Conservation (phyloP, 2,113 vertebrate genomes). For the Myiozetetes cayanensis region DNA sequence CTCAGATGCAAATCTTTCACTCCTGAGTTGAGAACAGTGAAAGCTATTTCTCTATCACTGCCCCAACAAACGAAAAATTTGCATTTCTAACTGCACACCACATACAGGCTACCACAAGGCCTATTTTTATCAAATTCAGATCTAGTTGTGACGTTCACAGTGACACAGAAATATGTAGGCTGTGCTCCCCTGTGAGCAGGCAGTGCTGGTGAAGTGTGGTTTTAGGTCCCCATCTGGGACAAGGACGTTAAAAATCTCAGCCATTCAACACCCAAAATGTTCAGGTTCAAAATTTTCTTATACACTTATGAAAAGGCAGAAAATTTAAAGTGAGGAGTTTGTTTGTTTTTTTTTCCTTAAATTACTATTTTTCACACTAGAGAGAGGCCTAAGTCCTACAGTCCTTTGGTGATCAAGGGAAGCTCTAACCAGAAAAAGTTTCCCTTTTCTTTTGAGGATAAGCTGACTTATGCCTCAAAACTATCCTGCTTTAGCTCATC, state of each 20-base stretch:
- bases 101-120: neutral
- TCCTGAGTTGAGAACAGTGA: neutral
- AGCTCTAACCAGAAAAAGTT: neutral
- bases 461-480: neutral
- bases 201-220: rapidly evolving
- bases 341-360: neutral
- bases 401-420: neutral
- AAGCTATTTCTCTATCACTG: neutral
- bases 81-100: neutral
- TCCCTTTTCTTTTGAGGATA: neutral
- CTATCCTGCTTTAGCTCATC: neutral
- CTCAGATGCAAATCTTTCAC: neutral
- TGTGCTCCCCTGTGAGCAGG: neutral
- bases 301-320: neutral
- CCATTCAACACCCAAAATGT: neutral
- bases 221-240: neutral
- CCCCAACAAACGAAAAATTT: neutral
- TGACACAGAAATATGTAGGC: rapidly evolving
- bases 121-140: neutral
- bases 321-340: neutral
- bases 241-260: neutral
- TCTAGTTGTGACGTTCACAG: neutral
- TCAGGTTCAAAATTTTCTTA: neutral
- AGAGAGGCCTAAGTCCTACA: neutral
- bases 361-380: neutral